phyloP scores from a whole-genome alignment of 2,113 vertebrate species.

The Chaenogobius annularis region DNA sequence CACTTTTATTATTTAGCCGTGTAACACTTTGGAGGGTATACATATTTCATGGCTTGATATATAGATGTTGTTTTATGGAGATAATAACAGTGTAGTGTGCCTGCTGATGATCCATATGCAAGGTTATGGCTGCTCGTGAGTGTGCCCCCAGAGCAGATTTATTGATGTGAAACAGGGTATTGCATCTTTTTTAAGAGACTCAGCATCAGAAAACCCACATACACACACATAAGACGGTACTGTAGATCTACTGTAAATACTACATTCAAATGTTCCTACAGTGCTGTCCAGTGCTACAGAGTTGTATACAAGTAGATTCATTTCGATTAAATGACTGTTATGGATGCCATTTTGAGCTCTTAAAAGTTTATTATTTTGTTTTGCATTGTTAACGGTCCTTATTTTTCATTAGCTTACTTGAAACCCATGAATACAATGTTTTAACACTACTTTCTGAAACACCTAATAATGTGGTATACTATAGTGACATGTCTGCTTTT shows the following conservation, averaged over 20 bases:
- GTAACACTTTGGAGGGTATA: conserved; percentile 19
- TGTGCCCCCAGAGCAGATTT: conserved; percentile 57
- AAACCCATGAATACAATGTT: no score
- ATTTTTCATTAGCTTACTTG: no score
- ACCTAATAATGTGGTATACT: no score
- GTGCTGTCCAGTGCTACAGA: background rate
- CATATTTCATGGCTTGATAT: conserved; percentile 42
- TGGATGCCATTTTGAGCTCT: no score
- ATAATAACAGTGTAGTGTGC: conserved; percentile 18
- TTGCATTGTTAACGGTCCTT: no score
- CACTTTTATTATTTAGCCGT: conserved; percentile 33
- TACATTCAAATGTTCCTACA: background rate
- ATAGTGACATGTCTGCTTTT: no score
- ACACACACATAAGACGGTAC: conserved; percentile 14
- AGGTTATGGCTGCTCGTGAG: conserved; percentile 40
- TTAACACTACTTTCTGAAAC: no score
- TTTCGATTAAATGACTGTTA: no score
- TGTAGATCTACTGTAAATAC: conserved; percentile 11
- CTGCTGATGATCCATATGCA: conserved; percentile 42
- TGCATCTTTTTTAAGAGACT: conserved; percentile 30
- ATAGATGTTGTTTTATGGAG: conserved; percentile 38
- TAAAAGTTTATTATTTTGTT: no score
- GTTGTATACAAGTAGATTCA: no score
- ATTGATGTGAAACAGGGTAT: conserved; percentile 42
- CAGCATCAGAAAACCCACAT: background rate